Base-by-base conservation (phyloP, 2,113 vertebrate genomes). In the Pelvicachromis taeniatus region DNA sequence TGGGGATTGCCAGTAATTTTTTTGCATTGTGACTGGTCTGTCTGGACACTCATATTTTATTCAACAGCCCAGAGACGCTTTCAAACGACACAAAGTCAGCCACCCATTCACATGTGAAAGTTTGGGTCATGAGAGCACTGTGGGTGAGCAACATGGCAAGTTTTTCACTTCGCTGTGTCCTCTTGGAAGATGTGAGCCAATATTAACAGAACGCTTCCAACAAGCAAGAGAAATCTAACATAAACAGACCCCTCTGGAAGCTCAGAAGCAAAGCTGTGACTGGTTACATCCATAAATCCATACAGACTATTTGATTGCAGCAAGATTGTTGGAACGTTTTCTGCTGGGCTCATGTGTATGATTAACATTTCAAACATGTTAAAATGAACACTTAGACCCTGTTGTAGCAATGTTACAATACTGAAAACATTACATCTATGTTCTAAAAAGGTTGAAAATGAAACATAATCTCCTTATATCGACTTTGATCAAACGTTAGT, bases 31-130 rank as follows among this genome's bases (percentile, higher is more conserved):
- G 86, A 73, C 83, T 12, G 33, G 55, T 19, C n/a, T 45, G 84
- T 86, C 55, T 55, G 50, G 83, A 91, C 86, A 92, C 86, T 95
- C 88, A 95, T 95, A 94, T 96, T 96, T 96, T 91, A 94, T 96
- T 96, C 95, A 96, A 92, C 91, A 90, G 93, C 58, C 75, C 54
- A 14, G n/a, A 87, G 90, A 92, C 80, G 59, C 80, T 86, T 77
- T 83, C 65, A 85, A 89, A 90, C 23, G 85, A 91, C 78, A 91
- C 82, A 87, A 89, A 92, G 88, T 90, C 90, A 84, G 81, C 73
- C 88, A 29, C 77, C 85, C 77, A 38, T 87, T 65, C 77, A 29
- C 59, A 52, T 77, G 61, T 56, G 88, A 93, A 88, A 86, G 83
- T 91, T 93, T 3, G 82, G 87, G 88, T 89, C 90, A 91, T 94